phyloP scores from a whole-genome alignment of 2,113 vertebrate species.

The Forbesichthys papilliferus region DNA sequence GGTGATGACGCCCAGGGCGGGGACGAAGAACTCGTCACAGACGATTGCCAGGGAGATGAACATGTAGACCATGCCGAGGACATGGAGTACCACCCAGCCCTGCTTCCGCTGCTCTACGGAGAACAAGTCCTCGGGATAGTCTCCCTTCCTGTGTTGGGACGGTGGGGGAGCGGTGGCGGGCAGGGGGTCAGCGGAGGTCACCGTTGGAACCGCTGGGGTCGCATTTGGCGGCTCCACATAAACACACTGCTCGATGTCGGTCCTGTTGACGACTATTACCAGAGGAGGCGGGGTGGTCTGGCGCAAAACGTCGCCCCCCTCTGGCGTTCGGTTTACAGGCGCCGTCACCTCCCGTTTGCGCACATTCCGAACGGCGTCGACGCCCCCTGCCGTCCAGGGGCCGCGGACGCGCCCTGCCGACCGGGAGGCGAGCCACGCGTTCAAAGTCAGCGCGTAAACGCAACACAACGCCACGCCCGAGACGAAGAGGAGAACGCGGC shows the following conservation, averaged over 20 bases:
- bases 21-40: conserved; percentile 93
- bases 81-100: conserved; percentile 86
- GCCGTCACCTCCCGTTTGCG: conserved; percentile 31
- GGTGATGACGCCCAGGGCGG: conserved; percentile 87
- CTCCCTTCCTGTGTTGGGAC: conserved; percentile 69
- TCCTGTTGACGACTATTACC: conserved; percentile 57
- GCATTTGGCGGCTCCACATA: conserved; percentile 60
- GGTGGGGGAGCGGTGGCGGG: conserved; percentile 22
- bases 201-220: not conserved
- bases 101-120: conserved; percentile 82
- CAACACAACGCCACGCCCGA: conserved; percentile 74
- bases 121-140: conserved; percentile 88
- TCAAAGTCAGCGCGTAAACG: conserved; percentile 75
- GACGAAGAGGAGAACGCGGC: conserved; percentile 79
- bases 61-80: conserved; percentile 88
- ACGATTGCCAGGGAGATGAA: conserved; percentile 92
- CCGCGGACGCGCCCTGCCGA: conserved; percentile 5
- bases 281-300: conserved; percentile 28
- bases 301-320: not conserved
- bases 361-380: conserved; percentile 32
- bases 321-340: conserved; percentile 24
- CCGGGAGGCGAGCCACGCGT: conserved; percentile 54
- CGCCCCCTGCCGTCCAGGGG: conserved; percentile 1
- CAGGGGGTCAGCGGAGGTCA: conserved; percentile 20
- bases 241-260: conserved; percentile 79